Evolutionary conservation across 1,140 invertebrate species (phyloP).

Genomic region (Drosophila punjabiensis): DNA sequence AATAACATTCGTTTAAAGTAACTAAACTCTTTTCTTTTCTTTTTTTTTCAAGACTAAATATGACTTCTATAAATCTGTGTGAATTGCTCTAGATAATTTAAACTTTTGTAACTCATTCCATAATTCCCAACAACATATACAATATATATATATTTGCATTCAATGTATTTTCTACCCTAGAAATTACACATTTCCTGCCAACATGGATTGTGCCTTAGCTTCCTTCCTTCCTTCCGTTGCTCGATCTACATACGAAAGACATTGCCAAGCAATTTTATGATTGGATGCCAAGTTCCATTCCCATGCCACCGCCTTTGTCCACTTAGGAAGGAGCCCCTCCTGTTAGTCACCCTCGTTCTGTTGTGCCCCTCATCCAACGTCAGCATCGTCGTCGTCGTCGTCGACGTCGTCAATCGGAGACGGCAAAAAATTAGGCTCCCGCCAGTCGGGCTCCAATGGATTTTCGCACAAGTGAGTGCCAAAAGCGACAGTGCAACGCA

Average conservation of each 20-base stretch:
- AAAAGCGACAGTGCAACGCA: slow-evolving; percentile 68
- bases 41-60: background rate
- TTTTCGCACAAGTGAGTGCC: slow-evolving; percentile 82
- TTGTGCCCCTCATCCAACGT: slow-evolving; percentile 29
- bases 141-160: background rate
- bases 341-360: slow-evolving; percentile 17
- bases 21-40: background rate
- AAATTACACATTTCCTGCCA: slow-evolving; percentile 57
- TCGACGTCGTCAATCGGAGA: slow-evolving; percentile 51
- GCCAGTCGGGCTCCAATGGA: slow-evolving; percentile 81
- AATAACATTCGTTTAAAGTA: background rate
- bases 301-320: slow-evolving; percentile 31
- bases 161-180: slow-evolving; percentile 24
- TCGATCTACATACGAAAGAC: slow-evolving; percentile 61
- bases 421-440: slow-evolving; percentile 80
- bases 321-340: slow-evolving; percentile 42
- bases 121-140: background rate
- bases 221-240: slow-evolving; percentile 46
- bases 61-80: background rate
- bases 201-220: slow-evolving; percentile 31
- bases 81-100: slow-evolving; percentile 2
- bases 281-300: slow-evolving; percentile 71
- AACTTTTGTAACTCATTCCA: slow-evolving; percentile 1
- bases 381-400: slow-evolving; percentile 20
- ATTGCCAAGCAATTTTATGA: slow-evolving; percentile 77